Evolutionary conservation across 2,888 invertebrate genomes (phyloP).

Genomic region (Apodemia duryi): DNA sequence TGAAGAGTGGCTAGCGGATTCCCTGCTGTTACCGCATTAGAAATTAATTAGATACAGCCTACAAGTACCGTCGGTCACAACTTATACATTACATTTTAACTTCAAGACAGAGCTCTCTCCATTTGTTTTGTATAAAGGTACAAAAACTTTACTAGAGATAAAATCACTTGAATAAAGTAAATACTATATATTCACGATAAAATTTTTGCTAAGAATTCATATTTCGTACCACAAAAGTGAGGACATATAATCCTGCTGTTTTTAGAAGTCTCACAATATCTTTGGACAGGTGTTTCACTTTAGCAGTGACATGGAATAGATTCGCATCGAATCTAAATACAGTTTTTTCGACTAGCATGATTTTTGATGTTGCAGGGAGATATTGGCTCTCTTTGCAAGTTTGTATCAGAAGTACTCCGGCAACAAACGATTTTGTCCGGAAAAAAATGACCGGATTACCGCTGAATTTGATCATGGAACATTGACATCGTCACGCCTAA

Average conservation of each 20-base stretch:
- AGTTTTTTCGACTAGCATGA: too few species aligned
- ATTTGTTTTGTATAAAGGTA: conserved; percentile 3
- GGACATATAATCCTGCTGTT: not conserved
- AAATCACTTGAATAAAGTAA: not conserved
- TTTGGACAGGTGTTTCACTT: too few species aligned
- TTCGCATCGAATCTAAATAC: too few species aligned
- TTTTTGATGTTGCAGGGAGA: too few species aligned
- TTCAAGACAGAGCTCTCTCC: not conserved
- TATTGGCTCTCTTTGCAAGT: too few species aligned
- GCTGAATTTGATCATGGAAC: too few species aligned
- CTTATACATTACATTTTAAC: not conserved
- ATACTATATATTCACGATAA: not conserved
- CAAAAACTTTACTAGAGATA: not conserved
- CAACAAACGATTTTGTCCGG: too few species aligned
- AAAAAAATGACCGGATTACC: too few species aligned
- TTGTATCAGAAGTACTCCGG: too few species aligned
- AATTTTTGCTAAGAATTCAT: not conserved
- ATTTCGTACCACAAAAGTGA: not conserved
- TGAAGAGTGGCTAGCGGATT: conserved; percentile 32
- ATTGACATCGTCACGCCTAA: too few species aligned
- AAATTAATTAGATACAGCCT: conserved; percentile 60
- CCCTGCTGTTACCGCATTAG: conserved; percentile 38
- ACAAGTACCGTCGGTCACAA: conserved; percentile 24
- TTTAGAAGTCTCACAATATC: too few species aligned
- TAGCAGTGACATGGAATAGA: too few species aligned